Percentiles rank a stretch among this genome's conserved stretches.
Conservation (phyloP, 2,888 invertebrate genomes). For the Lacanobia wlatinum region DNA sequence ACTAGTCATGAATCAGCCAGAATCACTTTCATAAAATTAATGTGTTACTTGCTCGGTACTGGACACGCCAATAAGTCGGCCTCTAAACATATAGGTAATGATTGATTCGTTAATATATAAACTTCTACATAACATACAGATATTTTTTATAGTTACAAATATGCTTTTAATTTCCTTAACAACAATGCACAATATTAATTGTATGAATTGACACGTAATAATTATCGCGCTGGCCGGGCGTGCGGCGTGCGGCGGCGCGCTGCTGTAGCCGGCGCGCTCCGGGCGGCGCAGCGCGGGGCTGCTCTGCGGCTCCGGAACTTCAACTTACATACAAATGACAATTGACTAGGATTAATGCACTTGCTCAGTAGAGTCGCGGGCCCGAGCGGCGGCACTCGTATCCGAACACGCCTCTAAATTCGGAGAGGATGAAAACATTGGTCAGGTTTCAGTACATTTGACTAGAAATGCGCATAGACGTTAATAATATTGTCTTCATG, state of each 20-base stretch:
- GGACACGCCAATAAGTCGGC: conserved; percentile 75
- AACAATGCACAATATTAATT: conserved; percentile 89
- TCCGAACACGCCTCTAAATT: conserved; percentile 80
- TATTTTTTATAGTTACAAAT: conserved; percentile 84
- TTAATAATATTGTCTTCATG: conserved; percentile 69
- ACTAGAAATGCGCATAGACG: conserved; percentile 85
- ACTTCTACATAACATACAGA: conserved; percentile 88
- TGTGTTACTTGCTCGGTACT: conserved; percentile 64
- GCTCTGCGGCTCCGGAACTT: conserved; percentile 69
- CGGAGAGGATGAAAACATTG: conserved; percentile 83
- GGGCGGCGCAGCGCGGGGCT: conserved; percentile 57
- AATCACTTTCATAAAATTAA: conserved; percentile 62
- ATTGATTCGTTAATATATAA: conserved; percentile 81
- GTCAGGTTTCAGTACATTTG: conserved; percentile 88
- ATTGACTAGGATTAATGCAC: conserved; percentile 89
- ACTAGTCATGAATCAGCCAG: conserved; percentile 45
- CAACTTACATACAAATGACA: conserved; percentile 87
- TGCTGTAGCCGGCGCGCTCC: conserved; percentile 59
- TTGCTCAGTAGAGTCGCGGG: conserved; percentile 72
- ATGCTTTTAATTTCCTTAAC: conserved; percentile 85
- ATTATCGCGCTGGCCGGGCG: conserved; percentile 70
- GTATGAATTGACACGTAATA: conserved; percentile 89
- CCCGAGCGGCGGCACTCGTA: conserved; percentile 73
- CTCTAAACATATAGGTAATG: conserved; percentile 77
- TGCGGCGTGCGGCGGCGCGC: conserved; percentile 40